Evolutionary conservation across 2,113 vertebrate species (phyloP), one percentile per base, ranked within the genome.

Genomic region (Ceuthmochares aereus): DNA sequence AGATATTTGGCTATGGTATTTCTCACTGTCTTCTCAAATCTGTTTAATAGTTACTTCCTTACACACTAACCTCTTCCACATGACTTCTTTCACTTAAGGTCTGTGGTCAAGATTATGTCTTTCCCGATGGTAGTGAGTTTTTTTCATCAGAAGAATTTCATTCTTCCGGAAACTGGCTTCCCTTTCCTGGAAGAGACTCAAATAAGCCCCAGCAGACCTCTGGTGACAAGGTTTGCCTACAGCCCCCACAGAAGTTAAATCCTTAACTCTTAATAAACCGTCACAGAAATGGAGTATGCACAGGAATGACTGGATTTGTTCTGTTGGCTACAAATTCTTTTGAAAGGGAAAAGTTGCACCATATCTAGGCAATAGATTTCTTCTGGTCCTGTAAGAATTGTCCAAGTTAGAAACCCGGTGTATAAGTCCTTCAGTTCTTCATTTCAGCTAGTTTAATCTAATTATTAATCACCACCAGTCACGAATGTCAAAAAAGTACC

Each of bases 11-110:
- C 45, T 77, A 69, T 93, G 82, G 29, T 83, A 56, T 91, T 94
- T 95, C 49, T 96, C 78, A 87, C 70, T 85, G 94, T 70, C 78
- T 84, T 66, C 21, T 69, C 62, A 90, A 47, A 85, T 83, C 43
- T 11, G 10, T 91, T 78, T 70, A 60, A 25, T 56, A 47, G 15
- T 84, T 69, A 63, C 16, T 5, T 60, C 58, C 26, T 69, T 43
- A 47, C 10, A 7, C 14, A 40, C 60, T 34, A 49, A 37, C 30
- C 19, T 87, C 27, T 89, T 93, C n/a, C 30, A 64, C 43, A 15
- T 23, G 34, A 36, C 32, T 16, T 52, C 54, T 75, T 75, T 67
- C 66, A 91, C 1, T 63, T 78, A 89, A 89, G 9, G 43, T 67
- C 34, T 66, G 4, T 30, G 34, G 52, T 87, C 20, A 92, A 74